A percentile compares a stretch with the other conserved stretches of the same genome.
phyloP scores from a whole-genome alignment of 1,140 invertebrate genomes.

The Geopemphigus sp. region DNA sequence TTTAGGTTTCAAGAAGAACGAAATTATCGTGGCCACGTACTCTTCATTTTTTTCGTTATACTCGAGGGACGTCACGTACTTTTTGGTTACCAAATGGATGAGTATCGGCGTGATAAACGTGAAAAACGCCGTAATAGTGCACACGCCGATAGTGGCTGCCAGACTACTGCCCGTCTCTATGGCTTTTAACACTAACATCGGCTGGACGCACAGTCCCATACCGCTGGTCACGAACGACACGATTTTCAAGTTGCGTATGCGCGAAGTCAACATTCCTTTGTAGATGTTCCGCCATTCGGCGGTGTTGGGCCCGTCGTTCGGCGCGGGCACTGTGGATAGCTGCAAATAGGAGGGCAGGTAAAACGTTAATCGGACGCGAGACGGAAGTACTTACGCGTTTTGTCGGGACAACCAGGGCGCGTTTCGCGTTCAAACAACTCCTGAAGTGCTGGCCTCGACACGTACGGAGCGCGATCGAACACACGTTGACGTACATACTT shows the following conservation, averaged over 20 bases:
- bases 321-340: too few species aligned
- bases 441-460: not conserved
- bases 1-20: slow-evolving; percentile 38
- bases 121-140: slow-evolving; percentile 71
- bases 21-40: slow-evolving; percentile 66
- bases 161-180: slow-evolving; percentile 60
- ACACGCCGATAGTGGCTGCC: slow-evolving; percentile 61
- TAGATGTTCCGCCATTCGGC: slow-evolving; percentile 14
- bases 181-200: slow-evolving; percentile 66
- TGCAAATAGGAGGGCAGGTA: too few species aligned
- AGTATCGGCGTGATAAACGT: slow-evolving; percentile 79
- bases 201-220: slow-evolving; percentile 68
- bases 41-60: slow-evolving; percentile 66
- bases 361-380: too few species aligned
- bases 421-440: not conserved
- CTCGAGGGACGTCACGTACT: slow-evolving; percentile 76
- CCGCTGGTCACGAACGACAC: slow-evolving; percentile 76
- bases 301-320: too few species aligned
- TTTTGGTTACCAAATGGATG: slow-evolving; percentile 77
- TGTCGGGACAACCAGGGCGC: not conserved
- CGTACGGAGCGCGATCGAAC: not conserved
- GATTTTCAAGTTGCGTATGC: slow-evolving; percentile 62
- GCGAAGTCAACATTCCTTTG: not conserved
- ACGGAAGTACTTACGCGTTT: slow-evolving; percentile 3
- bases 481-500: not conserved